A percentile compares a stretch with the other conserved stretches of the same genome.
Conservation (phyloP, 2,888 invertebrate species). For the Prosapia bicincta region DNA sequence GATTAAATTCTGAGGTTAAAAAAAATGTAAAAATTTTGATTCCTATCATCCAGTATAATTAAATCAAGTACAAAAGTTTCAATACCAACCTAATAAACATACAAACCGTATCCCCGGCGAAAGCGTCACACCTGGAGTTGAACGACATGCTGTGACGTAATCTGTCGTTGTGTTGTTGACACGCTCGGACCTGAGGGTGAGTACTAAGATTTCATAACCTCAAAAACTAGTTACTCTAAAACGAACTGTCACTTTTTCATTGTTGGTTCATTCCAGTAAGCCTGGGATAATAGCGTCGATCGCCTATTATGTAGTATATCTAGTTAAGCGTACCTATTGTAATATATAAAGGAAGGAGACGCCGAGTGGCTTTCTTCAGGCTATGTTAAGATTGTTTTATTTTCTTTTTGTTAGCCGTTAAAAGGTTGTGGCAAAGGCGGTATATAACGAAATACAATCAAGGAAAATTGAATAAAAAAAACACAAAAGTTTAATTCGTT, state of each 20-base stretch:
- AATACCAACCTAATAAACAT: not conserved
- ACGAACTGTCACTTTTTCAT: not conserved
- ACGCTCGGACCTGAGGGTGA: conserved; percentile 1
- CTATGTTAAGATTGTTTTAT: not conserved
- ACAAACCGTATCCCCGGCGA: not conserved
- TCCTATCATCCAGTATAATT: too few relatives aligned
- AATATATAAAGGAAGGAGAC: not conserved
- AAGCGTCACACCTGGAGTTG: not conserved
- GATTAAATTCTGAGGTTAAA: too few relatives aligned
- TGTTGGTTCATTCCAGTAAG: not conserved
- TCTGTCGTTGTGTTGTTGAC: not conserved
- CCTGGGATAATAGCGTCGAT: not conserved
- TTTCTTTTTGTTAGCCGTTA: too few relatives aligned
- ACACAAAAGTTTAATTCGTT: too few relatives aligned
- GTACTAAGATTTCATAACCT: not conserved
- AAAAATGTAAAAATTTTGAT: too few relatives aligned
- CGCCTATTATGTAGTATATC: not conserved
- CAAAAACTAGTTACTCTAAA: not conserved
- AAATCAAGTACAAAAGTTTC: too few relatives aligned
- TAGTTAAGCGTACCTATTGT: not conserved
- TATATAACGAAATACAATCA: too few relatives aligned
- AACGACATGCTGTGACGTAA: not conserved
- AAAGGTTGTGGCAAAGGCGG: too few relatives aligned
- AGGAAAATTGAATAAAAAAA: too few relatives aligned
- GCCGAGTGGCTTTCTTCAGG: not conserved